Base-by-base conservation (phyloP, 1,140 invertebrate species). In the Eueides isabella region DNA sequence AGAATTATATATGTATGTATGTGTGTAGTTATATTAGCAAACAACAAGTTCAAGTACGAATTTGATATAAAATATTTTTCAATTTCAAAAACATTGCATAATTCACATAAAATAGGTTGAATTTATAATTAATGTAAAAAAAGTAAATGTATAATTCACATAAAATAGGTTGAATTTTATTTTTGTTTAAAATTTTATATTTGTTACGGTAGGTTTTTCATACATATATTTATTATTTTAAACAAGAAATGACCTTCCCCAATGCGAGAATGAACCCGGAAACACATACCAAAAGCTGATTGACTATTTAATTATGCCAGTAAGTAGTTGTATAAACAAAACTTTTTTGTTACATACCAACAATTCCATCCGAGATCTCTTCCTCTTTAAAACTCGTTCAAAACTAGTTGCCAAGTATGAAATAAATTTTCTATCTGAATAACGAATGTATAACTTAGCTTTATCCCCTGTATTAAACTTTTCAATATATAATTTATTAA, bases 251-350 rank as follows among this genome's bases (percentile, higher is more conserved):
- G 66, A 75, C 72, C 75, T 80, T 77, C 62, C 62, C 64, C 72
- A 75, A 75, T 38, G 19, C 70, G 61, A 33, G 69, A 78, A 64
- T 44, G 72, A 70, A 72, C 72, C 77, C 74, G 72, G 78, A 76
- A 75, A 70, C 26, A 41, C 48, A 76, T 61, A 72, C 67, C 67
- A 35, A 6, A 33, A 69, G 29, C n/a, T 35, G 16, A 69, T 63
- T 31, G 61, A 31, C 67, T 61, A 44, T 61, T 23, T 55, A 61
- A 55, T 55, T 55, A 69, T 69, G 67, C 61, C 30, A 35, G 67
- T 33, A 33, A 29, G 48, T 48, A 61, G 30, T 55, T 69, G 48
- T 16, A 35, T 31, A 61, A 61, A 69, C 28, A 33, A 69, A 68
- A 28, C 28, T 31, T 26, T 69, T 61, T 69, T 61, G 28, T 69